These are phyloP conservation scores for Lepidurus apus DNA, from an alignment of 1,140 invertebrate species.

Conservation along the genomic window DNA sequence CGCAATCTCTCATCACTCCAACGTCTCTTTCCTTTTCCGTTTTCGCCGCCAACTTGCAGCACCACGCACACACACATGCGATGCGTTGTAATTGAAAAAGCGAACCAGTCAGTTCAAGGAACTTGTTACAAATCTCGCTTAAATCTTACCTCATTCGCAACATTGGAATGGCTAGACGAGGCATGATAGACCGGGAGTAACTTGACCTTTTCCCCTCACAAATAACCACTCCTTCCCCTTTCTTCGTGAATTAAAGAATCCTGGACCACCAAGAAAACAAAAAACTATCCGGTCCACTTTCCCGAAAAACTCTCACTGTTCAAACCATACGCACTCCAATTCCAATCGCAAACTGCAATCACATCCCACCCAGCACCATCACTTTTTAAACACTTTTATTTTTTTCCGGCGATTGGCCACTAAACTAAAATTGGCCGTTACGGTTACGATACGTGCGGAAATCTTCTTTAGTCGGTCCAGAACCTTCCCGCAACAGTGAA, in stretches of 20 bases:
- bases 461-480: too few species aligned
- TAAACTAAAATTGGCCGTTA: background rate
- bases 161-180: background rate
- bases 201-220: constrained; percentile 1
- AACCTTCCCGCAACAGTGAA: too few species aligned
- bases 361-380: background rate
- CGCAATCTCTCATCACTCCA: background rate
- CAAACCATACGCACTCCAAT: background rate
- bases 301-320: background rate
- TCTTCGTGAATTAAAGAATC: background rate
- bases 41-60: background rate
- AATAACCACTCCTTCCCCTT: constrained; percentile 21
- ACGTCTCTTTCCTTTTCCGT: background rate
- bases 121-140: background rate
- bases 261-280: background rate
- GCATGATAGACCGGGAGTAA: background rate
- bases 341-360: constrained; percentile 6
- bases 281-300: background rate
- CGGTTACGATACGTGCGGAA: background rate
- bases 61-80: too few species aligned
- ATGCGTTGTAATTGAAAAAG: too few species aligned
- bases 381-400: background rate
- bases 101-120: background rate
- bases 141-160: constrained; percentile 10
- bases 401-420: background rate